Conservation (phyloP, 1,140 invertebrate species). For the Pseudomyrmex pallidus region DNA sequence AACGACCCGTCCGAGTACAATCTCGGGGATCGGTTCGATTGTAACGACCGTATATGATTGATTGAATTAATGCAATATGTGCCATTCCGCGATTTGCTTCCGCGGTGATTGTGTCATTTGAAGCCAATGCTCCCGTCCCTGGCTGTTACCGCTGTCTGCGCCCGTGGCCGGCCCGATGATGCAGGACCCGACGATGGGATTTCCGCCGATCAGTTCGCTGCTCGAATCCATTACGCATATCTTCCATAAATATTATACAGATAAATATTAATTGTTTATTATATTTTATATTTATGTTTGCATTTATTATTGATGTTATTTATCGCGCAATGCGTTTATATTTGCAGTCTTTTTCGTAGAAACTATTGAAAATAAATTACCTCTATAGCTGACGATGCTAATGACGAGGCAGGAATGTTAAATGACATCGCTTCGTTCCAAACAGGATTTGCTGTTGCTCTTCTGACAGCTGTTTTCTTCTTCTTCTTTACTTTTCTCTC, state of each 20-base stretch:
- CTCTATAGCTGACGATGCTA: constrained; percentile 91
- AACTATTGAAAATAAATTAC: constrained; percentile 81
- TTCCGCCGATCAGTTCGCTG: constrained; percentile 89
- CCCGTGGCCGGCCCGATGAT: constrained; percentile 89
- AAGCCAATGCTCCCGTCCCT: constrained; percentile 90
- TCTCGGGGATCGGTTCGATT: constrained; percentile 17
- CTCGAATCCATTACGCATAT: constrained; percentile 87
- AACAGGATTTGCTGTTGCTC: constrained; percentile 94
- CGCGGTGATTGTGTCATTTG: constrained; percentile 93
- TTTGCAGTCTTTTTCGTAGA: not conserved
- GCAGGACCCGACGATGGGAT: constrained; percentile 90
- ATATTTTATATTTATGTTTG: not conserved
- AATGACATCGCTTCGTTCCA: constrained; percentile 98
- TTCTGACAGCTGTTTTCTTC: constrained; percentile 94
- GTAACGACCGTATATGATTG: not conserved
- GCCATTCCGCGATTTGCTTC: constrained; percentile 94
- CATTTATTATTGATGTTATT: too few relatives aligned
- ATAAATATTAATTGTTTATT: not conserved
- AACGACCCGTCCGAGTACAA: not conserved
- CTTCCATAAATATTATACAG: constrained; percentile 80
- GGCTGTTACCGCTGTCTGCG: constrained; percentile 72
- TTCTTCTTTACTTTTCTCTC: constrained; percentile 96
- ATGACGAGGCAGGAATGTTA: constrained; percentile 90
- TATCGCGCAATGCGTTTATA: not conserved
- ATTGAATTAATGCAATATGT: constrained; percentile 86